phyloP scores from a whole-genome alignment of 2,113 vertebrate genomes.

The Sphaerodactylus townsendi region DNA sequence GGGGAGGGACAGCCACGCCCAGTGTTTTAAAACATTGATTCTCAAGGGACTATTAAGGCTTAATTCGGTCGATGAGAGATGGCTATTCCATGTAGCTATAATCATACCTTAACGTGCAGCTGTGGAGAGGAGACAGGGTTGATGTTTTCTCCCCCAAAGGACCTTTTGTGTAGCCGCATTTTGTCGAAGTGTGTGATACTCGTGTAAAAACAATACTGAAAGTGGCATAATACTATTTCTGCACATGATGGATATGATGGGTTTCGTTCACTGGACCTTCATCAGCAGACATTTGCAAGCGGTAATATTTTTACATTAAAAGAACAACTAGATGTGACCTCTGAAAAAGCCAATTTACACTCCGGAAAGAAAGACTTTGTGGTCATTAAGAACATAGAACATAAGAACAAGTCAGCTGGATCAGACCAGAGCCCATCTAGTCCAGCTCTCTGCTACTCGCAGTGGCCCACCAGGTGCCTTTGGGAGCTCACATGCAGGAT shows the following conservation, averaged over 20 bases:
- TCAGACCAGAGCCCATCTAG: too few species aligned
- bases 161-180: background rate
- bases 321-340: background rate
- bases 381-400: too few species aligned
- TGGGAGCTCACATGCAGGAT: too few species aligned
- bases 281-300: too few species aligned
- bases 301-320: too few species aligned
- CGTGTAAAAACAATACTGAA: too few species aligned
- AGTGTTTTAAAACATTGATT: fast-evolving
- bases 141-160: background rate
- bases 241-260: background rate
- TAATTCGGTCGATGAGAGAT: background rate
- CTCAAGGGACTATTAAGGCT: background rate
- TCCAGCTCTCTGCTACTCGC: too few species aligned
- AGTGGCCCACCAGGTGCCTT: too few species aligned
- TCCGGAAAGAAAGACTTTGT: background rate
- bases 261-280: too few species aligned
- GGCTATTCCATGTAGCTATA: background rate
- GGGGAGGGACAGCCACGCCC: background rate
- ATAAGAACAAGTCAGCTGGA: too few species aligned
- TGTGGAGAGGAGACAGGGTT: background rate
- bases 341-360: background rate
- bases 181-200: too few species aligned
- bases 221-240: too few species aligned
- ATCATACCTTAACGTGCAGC: background rate